These are phyloP conservation scores for Bombus cullumanus DNA, from an alignment of 1,140 invertebrate genomes.

Conservation along the genomic window DNA sequence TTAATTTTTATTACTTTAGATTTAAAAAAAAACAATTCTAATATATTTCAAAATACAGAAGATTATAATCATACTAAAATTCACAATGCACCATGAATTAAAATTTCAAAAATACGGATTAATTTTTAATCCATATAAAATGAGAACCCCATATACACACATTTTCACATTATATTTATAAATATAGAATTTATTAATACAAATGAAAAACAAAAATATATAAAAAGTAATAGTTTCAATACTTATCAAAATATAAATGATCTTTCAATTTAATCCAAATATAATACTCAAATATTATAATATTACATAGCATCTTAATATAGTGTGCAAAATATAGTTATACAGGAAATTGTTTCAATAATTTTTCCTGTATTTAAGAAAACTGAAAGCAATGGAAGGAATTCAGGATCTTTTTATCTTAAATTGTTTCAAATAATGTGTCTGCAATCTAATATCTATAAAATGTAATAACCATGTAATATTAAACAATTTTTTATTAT, in stretches of 20 bases:
- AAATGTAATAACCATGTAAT: constrained; percentile 1
- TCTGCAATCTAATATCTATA: neutral
- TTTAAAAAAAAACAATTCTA: neutral
- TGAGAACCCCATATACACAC: neutral
- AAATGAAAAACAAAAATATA: neutral
- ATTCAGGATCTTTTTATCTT: neutral
- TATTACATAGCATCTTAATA: constrained; percentile 33
- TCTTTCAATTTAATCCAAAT: constrained; percentile 16
- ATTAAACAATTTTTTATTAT: constrained; percentile 12
- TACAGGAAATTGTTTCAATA: neutral
- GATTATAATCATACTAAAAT: neutral
- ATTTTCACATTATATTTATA: constrained; percentile 20
- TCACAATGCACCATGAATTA: constrained; percentile 12
- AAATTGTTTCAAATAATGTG: neutral
- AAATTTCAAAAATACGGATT: neutral
- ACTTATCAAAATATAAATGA: neutral
- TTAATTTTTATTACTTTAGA: constrained; percentile 39
- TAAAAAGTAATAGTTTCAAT: constrained; percentile 5
- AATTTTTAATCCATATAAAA: neutral
- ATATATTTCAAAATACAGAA: constrained; percentile 40
- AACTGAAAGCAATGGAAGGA: constrained; percentile 24
- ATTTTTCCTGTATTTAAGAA: constrained; percentile 10
- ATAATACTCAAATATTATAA: constrained; percentile 44
- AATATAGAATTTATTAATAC: constrained; percentile 10
- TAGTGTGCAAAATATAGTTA: constrained; percentile 19